phyloP scores from a whole-genome alignment of 1,140 invertebrate species.

The Helicoverpa armigera region DNA sequence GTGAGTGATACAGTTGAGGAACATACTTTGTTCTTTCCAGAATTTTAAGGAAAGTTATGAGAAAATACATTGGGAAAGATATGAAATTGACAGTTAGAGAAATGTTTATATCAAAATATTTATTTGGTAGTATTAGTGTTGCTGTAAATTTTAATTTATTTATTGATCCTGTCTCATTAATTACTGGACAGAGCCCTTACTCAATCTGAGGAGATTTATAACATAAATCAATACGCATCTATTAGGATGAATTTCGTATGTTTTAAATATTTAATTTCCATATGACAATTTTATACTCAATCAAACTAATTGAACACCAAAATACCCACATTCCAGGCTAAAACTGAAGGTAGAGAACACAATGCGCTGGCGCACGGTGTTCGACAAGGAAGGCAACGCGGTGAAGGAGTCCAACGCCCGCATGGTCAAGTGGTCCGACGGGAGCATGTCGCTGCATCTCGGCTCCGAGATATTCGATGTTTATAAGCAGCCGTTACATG shows the following conservation, averaged over 20 bases:
- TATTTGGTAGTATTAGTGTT: too few relatives aligned
- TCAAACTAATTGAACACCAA: not conserved
- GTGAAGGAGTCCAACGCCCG: conserved; percentile 98
- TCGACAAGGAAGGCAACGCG: conserved; percentile 94
- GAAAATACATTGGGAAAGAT: too few relatives aligned
- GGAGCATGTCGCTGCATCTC: conserved; percentile 98
- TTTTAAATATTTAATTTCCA: not conserved
- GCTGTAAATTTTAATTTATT: too few relatives aligned
- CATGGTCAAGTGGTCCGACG: conserved; percentile 99
- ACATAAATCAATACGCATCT: too few relatives aligned
- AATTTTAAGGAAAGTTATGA: too few relatives aligned
- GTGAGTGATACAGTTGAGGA: conserved; percentile 67
- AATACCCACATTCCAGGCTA: conserved; percentile 83
- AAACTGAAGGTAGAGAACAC: conserved; percentile 99
- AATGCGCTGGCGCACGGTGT: conserved; percentile 96
- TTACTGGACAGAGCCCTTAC: too few relatives aligned
- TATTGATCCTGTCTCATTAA: too few relatives aligned
- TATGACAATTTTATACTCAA: too few relatives aligned
- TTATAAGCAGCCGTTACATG: conserved; percentile 96
- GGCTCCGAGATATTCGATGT: conserved; percentile 99
- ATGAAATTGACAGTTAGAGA: too few relatives aligned
- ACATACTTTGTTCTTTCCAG: too few relatives aligned
- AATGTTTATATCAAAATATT: too few relatives aligned
- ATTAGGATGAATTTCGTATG: not conserved
- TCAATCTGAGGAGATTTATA: too few relatives aligned